phyloP scores from a whole-genome alignment of 2,888 invertebrate species.

The Drosophila suboccidentalis region DNA sequence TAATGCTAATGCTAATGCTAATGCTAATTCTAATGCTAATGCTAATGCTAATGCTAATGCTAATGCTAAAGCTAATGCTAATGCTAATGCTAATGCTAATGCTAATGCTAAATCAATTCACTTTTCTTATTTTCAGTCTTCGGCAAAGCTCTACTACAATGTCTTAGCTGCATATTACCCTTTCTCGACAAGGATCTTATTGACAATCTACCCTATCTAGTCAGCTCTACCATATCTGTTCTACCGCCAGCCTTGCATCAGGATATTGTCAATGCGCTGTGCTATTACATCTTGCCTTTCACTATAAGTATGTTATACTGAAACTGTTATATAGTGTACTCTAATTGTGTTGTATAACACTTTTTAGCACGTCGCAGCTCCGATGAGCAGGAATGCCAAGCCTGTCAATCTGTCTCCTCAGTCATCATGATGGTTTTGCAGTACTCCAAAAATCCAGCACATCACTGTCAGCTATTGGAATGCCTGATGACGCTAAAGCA shows the following conservation, averaged over 20 bases:
- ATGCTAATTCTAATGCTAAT: constrained; percentile 4
- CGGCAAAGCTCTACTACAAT: constrained; percentile 96
- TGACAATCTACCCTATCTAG: constrained; percentile 97
- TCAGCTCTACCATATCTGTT: constrained; percentile 97
- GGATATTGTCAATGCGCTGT: constrained; percentile 97
- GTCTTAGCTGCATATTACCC: constrained; percentile 96
- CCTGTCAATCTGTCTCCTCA: constrained; percentile 94
- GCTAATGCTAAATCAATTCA: not conserved
- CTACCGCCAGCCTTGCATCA: constrained; percentile 96
- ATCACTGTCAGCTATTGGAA: constrained; percentile 98
- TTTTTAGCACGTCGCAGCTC: constrained; percentile 89
- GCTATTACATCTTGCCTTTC: constrained; percentile 98
- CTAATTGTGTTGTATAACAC: not conserved
- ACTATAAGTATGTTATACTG: constrained; percentile 91
- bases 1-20: constrained; percentile 4
- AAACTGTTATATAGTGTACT: not conserved
- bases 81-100: not conserved
- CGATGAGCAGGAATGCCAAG: constrained; percentile 91
- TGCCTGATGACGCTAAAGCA: constrained; percentile 97
- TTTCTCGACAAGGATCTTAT: constrained; percentile 98
- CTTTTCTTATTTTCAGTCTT: constrained; percentile 89
- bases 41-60: constrained; percentile 5
- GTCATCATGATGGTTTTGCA: constrained; percentile 99
- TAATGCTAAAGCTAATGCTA: constrained; percentile 1
- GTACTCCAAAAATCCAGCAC: constrained; percentile 96